These are phyloP conservation scores for Ecliptopera silaceata DNA, from an alignment of 2,888 invertebrate genomes.

Conservation along the genomic window DNA sequence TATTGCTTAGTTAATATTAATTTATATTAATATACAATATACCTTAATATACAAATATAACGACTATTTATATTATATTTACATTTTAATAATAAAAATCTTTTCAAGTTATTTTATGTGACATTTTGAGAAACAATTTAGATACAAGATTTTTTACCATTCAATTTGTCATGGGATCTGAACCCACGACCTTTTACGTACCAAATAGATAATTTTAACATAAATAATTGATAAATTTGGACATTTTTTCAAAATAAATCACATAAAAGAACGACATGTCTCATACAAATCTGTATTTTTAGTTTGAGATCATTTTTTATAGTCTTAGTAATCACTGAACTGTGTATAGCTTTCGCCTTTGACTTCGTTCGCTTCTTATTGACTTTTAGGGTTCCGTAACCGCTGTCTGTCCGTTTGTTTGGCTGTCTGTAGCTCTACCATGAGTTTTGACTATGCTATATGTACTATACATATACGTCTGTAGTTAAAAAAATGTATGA, in stretches of 20 bases:
- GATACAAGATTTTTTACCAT: background rate
- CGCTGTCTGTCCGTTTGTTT: too few species aligned
- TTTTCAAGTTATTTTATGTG: slow-evolving; percentile 1
- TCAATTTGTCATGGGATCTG: background rate
- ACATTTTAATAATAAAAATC: slow-evolving; percentile 8
- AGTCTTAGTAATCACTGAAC: too few species aligned
- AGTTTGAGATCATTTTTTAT: background rate
- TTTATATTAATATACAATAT: slow-evolving; percentile 27
- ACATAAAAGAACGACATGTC: background rate
- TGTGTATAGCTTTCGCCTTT: background rate
- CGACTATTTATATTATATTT: slow-evolving; percentile 26
- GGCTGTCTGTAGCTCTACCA: too few species aligned
- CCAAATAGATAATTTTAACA: too few species aligned
- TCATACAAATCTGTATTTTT: background rate
- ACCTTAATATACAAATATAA: slow-evolving; percentile 31
- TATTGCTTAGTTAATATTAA: slow-evolving; percentile 19
- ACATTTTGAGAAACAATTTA: background rate
- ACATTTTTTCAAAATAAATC: background rate
- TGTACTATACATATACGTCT: too few species aligned
- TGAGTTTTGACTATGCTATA: too few species aligned
- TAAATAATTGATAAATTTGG: background rate
- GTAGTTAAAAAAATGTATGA: too few species aligned
- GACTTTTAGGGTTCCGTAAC: too few species aligned
- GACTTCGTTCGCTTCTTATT: too few species aligned
- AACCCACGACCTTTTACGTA: background rate